A percentile compares a stretch with the other conserved stretches of the same genome.
phyloP scores from a whole-genome alignment of 2,888 invertebrate species.

The Caenorhabditis sp. region DNA sequence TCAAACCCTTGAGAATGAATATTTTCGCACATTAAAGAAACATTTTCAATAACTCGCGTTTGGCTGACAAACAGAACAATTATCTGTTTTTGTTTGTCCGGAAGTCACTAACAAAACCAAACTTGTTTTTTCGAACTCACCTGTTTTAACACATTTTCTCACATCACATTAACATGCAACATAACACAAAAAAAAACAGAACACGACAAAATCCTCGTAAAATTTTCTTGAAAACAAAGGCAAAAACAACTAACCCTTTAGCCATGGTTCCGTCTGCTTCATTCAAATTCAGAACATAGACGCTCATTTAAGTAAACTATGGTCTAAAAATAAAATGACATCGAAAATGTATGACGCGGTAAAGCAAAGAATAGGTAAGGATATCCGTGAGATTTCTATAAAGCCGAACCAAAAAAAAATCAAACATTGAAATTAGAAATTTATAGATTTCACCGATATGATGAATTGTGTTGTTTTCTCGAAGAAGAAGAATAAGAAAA shows the following conservation, averaged over 20 bases:
- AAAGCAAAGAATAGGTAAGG: slow-evolving; percentile 22
- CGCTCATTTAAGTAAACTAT: slow-evolving; percentile 44
- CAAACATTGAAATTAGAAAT: background rate
- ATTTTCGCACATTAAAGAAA: too few relatives aligned
- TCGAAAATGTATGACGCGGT: slow-evolving; percentile 1
- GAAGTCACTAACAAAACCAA: too few relatives aligned
- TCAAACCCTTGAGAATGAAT: too few relatives aligned
- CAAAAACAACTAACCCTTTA: slow-evolving; percentile 47
- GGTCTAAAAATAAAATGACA: slow-evolving; percentile 6
- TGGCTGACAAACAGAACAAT: too few relatives aligned
- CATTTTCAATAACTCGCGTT: too few relatives aligned
- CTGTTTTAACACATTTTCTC: background rate
- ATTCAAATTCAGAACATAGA: slow-evolving; percentile 55
- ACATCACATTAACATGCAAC: slow-evolving; percentile 9
- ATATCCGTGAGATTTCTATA: slow-evolving; percentile 30
- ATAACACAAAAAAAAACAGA: slow-evolving; percentile 5
- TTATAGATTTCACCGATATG: background rate
- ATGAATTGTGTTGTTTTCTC: background rate
- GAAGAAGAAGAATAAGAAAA: background rate
- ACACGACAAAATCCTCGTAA: background rate
- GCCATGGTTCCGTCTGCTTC: slow-evolving; percentile 59
- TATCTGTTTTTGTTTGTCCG: too few relatives aligned
- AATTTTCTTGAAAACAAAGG: background rate
- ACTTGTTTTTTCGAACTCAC: background rate
- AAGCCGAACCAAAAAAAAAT: slow-evolving; percentile 2